Percentiles rank a stretch among this genome's conserved stretches.
Conservation (phyloP, 2,797 vertebrate genomes). For the Centropyge bicolor region DNA sequence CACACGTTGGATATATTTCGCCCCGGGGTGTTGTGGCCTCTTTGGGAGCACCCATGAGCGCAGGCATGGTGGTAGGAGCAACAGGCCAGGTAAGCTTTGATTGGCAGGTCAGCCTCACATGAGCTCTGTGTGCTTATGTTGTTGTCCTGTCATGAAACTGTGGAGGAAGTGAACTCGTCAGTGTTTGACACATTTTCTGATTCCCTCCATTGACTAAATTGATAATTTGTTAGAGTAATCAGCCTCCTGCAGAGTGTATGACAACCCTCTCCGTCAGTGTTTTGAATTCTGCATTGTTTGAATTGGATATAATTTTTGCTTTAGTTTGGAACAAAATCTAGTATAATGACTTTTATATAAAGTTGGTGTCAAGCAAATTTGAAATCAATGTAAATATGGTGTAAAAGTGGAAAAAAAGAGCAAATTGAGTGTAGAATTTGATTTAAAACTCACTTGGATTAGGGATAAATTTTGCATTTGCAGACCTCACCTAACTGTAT, state of each 20-base stretch:
- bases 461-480: neutral
- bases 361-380: neutral
- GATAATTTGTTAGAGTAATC: neutral
- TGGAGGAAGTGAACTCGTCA: neutral
- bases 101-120: neutral
- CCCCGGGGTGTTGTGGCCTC: conserved; percentile 22
- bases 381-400: neutral
- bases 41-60: conserved; percentile 70
- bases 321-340: neutral
- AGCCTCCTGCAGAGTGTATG: neutral
- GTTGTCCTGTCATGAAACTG: neutral
- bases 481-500: neutral
- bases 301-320: neutral
- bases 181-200: too few species aligned
- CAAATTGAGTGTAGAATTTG: neutral
- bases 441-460: neutral
- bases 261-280: neutral
- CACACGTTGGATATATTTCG: conserved; percentile 56
- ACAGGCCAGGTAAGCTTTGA: conserved; percentile 80
- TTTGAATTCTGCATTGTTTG: neutral
- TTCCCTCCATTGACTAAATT: too few species aligned
- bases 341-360: neutral
- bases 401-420: too few species aligned
- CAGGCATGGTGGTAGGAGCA: conserved; percentile 79
- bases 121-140: neutral